Evolutionary conservation across 1,140 invertebrate species (phyloP).

Genomic region (Dendroctonus valens): DNA sequence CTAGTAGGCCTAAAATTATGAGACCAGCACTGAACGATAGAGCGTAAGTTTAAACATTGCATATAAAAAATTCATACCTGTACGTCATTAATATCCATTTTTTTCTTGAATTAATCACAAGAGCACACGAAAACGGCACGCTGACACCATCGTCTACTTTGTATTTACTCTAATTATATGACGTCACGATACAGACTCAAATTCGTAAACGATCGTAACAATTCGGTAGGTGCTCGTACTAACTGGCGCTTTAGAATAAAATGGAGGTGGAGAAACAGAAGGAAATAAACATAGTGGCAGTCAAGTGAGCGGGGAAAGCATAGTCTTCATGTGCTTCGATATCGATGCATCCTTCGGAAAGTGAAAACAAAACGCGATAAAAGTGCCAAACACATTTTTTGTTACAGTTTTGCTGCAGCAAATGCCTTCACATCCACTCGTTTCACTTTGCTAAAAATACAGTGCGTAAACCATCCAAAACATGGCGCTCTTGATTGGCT

Average conservation of each 20-base stretch:
- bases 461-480: no score
- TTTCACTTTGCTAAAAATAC: no score
- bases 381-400: no score
- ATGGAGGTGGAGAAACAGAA: constrained; percentile 36
- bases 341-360: constrained; percentile 10
- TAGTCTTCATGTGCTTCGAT: background rate
- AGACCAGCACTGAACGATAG: constrained; percentile 24
- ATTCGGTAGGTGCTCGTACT: constrained; percentile 35
- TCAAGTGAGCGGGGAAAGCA: background rate
- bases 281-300: constrained; percentile 27
- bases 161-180: constrained; percentile 77
- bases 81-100: constrained; percentile 54
- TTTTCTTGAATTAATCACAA: constrained; percentile 54
- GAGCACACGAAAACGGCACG: constrained; percentile 55
- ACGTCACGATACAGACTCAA: constrained; percentile 64
- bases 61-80: constrained; percentile 48
- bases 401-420: no score
- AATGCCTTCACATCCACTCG: no score
- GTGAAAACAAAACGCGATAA: constrained; percentile 2
- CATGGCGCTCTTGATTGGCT: no score
- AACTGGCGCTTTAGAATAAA: constrained; percentile 40
- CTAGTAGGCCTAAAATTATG: constrained; percentile 25
- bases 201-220: constrained; percentile 45
- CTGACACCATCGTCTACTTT: constrained; percentile 69
- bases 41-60: constrained; percentile 23